Conservation (phyloP, 2,797 vertebrate species). For the Melanotaenia boesemani region DNA sequence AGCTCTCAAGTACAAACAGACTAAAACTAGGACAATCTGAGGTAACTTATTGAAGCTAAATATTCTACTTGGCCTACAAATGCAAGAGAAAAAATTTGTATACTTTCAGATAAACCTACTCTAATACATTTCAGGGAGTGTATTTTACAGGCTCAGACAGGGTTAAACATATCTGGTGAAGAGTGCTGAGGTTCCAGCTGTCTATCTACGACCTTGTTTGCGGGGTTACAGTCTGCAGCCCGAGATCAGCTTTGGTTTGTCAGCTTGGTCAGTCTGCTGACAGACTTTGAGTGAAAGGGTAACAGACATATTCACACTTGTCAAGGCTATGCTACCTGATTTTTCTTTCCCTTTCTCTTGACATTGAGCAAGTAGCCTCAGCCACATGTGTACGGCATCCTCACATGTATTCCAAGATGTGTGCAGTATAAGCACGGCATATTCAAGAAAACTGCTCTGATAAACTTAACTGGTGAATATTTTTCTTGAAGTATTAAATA, state of each 20-base stretch:
- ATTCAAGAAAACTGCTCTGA: slow-evolving; percentile 11
- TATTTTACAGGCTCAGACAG: slow-evolving; percentile 46
- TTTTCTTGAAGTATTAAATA: neutral
- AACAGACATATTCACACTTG: slow-evolving; percentile 82
- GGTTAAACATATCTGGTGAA: slow-evolving; percentile 59
- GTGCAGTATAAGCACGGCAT: slow-evolving; percentile 8
- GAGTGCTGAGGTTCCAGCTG: slow-evolving; percentile 64
- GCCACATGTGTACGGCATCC: slow-evolving; percentile 39
- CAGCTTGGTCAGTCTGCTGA: slow-evolving; percentile 78
- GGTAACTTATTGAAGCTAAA: slow-evolving; percentile 13
- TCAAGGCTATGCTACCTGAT: slow-evolving; percentile 73
- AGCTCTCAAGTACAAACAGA: slow-evolving; percentile 33
- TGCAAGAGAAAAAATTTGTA: slow-evolving; percentile 6
- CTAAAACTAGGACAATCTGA: slow-evolving; percentile 8
- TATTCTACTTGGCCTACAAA: slow-evolving; percentile 11
- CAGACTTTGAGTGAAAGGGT: slow-evolving; percentile 80
- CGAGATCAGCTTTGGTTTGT: slow-evolving; percentile 74
- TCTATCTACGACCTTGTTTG: slow-evolving; percentile 73
- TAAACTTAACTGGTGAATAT: neutral
- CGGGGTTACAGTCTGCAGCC: slow-evolving; percentile 70
- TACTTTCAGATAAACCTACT: slow-evolving; percentile 27
- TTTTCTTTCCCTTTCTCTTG: slow-evolving; percentile 62
- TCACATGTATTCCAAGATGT: slow-evolving; percentile 40
- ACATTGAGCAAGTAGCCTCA: slow-evolving; percentile 49
- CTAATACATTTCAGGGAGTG: slow-evolving; percentile 37